Evolutionary conservation across 1,140 invertebrate species (phyloP).

Genomic region (Philotrypesis tridentata): DNA sequence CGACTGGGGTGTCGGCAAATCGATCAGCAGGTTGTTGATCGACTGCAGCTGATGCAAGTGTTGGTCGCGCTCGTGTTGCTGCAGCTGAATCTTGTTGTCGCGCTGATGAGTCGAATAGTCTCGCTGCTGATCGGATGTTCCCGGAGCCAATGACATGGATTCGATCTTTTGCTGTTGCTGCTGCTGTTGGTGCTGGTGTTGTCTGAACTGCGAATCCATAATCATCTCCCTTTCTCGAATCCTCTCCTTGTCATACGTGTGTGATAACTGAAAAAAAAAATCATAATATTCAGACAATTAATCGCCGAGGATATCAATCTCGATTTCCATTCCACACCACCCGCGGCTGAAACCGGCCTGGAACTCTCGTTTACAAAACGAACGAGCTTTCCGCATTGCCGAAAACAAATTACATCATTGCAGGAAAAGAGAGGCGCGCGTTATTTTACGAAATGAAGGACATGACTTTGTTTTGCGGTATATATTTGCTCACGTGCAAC

Average conservation of each 20-base stretch:
- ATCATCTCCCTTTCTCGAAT: background rate
- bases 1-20: constrained; percentile 54
- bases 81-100: constrained; percentile 50
- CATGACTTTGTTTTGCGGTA: background rate
- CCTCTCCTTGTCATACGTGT: constrained; percentile 20
- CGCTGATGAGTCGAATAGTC: constrained; percentile 31
- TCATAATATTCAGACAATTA: background rate
- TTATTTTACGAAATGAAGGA: background rate
- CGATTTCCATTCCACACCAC: no score
- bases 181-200: background rate
- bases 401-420: background rate
- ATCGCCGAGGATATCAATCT: no score
- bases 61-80: constrained; percentile 55
- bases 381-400: no score
- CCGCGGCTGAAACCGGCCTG: no score
- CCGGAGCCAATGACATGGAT: background rate
- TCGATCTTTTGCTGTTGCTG: constrained; percentile 1
- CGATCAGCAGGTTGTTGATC: constrained; percentile 61
- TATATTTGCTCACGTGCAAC: background rate
- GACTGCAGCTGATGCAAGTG: constrained; percentile 62
- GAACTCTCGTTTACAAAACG: no score
- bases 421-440: background rate
- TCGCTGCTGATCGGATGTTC: background rate
- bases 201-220: background rate
- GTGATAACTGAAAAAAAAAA: constrained; percentile 16